Evolutionary conservation across 92 coral and sea anemone species (phyloP).

Genomic region (Palythoa grandiflora): DNA sequence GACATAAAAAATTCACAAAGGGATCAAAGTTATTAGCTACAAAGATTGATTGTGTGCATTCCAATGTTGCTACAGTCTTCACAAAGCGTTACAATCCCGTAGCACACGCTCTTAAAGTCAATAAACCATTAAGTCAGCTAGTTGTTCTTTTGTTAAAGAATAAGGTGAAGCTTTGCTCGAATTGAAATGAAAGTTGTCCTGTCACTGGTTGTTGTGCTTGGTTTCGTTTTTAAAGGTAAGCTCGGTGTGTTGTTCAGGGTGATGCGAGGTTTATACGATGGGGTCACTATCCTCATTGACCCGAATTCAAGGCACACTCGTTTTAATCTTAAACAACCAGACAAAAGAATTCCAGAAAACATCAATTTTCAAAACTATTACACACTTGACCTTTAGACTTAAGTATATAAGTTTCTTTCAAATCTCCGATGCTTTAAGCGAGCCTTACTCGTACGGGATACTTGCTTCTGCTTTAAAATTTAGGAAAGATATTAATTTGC

Average conservation of each 20-base stretch:
- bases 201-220: too few species aligned
- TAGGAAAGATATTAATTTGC: too few species aligned
- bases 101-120: neutral
- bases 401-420: neutral
- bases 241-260: neutral
- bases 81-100: neutral
- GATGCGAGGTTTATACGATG: neutral
- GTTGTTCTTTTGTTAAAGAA: neutral
- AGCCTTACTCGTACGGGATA: too few species aligned
- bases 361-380: neutral
- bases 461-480: too few species aligned
- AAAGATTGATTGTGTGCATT: neutral
- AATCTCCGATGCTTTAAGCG: neutral
- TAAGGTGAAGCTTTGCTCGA: neutral
- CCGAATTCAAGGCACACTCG: neutral
- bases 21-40: neutral
- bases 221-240: slow-evolving; percentile 1
- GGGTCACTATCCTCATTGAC: neutral
- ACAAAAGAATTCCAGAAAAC: neutral
- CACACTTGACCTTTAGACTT: neutral
- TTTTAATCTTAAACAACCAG: neutral
- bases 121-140: neutral
- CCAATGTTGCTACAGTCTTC: neutral
- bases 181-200: neutral
- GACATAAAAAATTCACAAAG: too few species aligned